Conservation (phyloP, 2,113 vertebrate genomes). For the Apteryx mantelli region DNA sequence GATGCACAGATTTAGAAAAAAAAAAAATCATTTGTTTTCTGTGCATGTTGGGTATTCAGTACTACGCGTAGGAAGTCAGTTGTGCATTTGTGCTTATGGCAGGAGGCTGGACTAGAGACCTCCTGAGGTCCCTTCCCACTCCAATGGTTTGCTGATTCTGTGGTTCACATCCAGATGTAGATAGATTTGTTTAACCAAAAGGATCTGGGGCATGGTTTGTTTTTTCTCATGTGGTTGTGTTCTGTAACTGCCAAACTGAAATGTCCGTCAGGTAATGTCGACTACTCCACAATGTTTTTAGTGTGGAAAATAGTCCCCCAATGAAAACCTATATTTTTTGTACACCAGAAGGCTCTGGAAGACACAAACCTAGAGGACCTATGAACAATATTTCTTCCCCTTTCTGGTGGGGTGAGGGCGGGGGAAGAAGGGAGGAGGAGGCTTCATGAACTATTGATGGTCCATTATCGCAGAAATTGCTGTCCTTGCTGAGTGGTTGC, state of each 20-base stretch:
- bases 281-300: background rate
- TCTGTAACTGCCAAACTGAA: background rate
- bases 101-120: background rate
- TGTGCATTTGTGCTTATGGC: background rate
- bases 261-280: background rate
- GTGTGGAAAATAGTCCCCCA: rapidly evolving
- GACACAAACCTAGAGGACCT: background rate
- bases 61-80: background rate
- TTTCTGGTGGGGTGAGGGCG: background rate
- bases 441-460: background rate
- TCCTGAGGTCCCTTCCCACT: background rate
- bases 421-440: background rate
- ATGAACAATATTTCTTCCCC: background rate
- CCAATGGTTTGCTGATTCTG: background rate
- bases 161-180: background rate
- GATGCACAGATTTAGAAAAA: background rate
- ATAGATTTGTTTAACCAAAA: background rate
- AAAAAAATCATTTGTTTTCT: background rate
- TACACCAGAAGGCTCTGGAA: background rate
- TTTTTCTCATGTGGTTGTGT: background rate
- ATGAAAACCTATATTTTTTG: background rate
- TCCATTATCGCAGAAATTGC: background rate
- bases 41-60: background rate
- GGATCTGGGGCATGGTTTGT: background rate
- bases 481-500: background rate